Percentiles rank a stretch among this genome's conserved stretches.
These are phyloP conservation scores for Drosophila burlai DNA, from an alignment of 1,140 invertebrate genomes.

Conservation along the genomic window DNA sequence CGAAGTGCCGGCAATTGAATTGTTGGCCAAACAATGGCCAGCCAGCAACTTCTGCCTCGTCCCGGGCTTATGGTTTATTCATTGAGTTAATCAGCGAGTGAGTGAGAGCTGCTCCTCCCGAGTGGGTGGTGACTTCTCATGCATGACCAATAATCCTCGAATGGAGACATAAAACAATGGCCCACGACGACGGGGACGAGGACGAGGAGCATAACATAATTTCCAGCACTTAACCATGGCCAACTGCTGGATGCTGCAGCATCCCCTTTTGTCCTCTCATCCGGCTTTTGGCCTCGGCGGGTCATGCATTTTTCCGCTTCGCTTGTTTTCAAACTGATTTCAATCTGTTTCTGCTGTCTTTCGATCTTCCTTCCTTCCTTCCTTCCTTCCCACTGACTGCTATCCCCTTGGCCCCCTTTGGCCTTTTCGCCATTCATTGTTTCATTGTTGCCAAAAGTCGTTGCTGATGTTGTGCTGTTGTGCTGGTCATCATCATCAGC, in stretches of 20 bases:
- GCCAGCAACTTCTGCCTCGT: background rate
- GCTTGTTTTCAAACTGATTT: conserved; percentile 76
- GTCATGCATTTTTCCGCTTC: conserved; percentile 73
- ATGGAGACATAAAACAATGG: conserved; percentile 70
- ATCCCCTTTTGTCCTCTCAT: conserved; percentile 8
- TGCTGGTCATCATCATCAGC: conserved; percentile 54
- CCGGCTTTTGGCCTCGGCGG: conserved; percentile 42
- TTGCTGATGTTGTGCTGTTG: conserved; percentile 29
- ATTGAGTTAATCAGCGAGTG: conserved; percentile 32
- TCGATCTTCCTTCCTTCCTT: conserved; percentile 51
- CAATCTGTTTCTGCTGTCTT: conserved; percentile 76
- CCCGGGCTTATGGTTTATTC: conserved; percentile 27
- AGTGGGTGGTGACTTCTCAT: conserved; percentile 14
- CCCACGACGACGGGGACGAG: conserved; percentile 2
- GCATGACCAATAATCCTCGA: conserved; percentile 53
- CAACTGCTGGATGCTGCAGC: conserved; percentile 30
- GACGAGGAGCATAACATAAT: conserved; percentile 58
- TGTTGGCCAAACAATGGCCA: conserved; percentile 1
- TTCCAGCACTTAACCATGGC: conserved; percentile 67
- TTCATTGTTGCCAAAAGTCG: conserved; percentile 73
- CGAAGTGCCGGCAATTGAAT: conserved; percentile 6
- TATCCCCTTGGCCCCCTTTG: background rate
- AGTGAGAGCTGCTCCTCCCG: background rate
- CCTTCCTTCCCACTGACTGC: background rate
- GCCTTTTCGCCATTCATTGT: conserved; percentile 41